These are phyloP conservation scores for Pollicipes pollicipes DNA, from an alignment of 1,140 invertebrate genomes.

Conservation along the genomic window DNA sequence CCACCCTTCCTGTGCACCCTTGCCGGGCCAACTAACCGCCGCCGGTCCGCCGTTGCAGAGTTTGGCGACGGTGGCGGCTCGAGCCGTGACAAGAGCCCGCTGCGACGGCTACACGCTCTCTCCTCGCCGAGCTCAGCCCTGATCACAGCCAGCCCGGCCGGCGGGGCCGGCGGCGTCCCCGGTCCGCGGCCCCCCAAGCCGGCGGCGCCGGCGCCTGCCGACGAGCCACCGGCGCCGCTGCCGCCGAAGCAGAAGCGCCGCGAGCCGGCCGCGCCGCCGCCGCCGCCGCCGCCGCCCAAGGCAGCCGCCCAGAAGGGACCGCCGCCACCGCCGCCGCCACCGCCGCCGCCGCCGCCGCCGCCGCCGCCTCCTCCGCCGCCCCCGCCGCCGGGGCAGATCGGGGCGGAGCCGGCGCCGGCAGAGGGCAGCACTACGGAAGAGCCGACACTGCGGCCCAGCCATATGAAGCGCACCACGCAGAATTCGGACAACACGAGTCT, in stretches of 20 bases:
- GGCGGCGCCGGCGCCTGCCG: neutral
- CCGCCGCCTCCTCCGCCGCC: slow-evolving; percentile 27
- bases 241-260: slow-evolving; percentile 7
- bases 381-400: slow-evolving; percentile 3
- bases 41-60: slow-evolving; percentile 5
- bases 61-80: slow-evolving; percentile 9
- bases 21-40: neutral
- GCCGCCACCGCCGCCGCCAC: slow-evolving; percentile 31
- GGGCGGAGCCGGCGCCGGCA: slow-evolving; percentile 18
- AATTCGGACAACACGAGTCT: neutral
- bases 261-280: slow-evolving; percentile 9
- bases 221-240: slow-evolving; percentile 3
- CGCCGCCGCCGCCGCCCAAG: neutral
- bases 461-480: slow-evolving; percentile 23
- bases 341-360: slow-evolving; percentile 42
- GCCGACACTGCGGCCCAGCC: slow-evolving; percentile 38
- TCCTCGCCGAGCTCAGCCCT: neutral
- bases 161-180: no score
- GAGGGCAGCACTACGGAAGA: slow-evolving; percentile 30
- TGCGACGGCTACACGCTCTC: neutral
- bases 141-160: no score
- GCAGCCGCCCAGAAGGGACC: slow-evolving; percentile 40
- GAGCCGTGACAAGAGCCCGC: neutral
- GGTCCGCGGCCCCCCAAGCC: neutral
- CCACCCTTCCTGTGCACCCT: no score